Evolutionary conservation across 2,797 vertebrate species (phyloP), one percentile per base, ranked within the genome.

Genomic region (Poecilia gillii): DNA sequence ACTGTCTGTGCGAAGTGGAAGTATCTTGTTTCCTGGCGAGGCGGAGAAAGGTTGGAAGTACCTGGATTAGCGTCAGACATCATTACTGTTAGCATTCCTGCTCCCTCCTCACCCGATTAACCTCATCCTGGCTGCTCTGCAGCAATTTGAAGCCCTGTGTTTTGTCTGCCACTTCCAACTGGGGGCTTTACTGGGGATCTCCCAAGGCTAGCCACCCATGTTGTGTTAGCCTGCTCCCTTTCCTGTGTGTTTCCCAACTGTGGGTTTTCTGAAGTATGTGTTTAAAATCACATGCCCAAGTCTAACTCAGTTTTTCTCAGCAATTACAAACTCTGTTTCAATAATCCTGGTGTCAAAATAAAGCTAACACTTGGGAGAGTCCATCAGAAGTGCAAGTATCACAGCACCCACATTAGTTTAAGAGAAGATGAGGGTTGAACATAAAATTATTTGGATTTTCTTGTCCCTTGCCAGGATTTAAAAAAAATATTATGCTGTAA

Each of bases 51-150:
- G 85, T 79, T 81, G 81, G 85, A 91, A 92, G 91, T 91, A 94
- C 91, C 92, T 93, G 93, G 95, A 94, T 95, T 95, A 95, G 90
- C 87, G 87, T 94, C 92, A 91, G 88, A 92, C 91, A 94, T 93
- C 91, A 91, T 94, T 94, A 94, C 93, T 93, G 90, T 94, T 92
- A 92, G 89, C 88, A 90, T 92, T 92, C 91, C 92, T 83, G 71
- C 41, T 31, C 47, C 76, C 74, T 71, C 77, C 55, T 71, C 68
- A 28, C 23, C 25, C 25, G 81, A 82, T 84, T 59, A 28, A 90
- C 85, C 86, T 77, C 82, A 9, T 81, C 79, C 78, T 76, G 83
- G 78, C 86, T 88, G 84, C 90, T 83, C 83, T 90, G 75, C 82
- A 70, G 82, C 79, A 85, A 84, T 84, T 87, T 86, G 88, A 87